Base-by-base conservation (phyloP, 2,113 vertebrate species). In the Camarhynchus parvulus region DNA sequence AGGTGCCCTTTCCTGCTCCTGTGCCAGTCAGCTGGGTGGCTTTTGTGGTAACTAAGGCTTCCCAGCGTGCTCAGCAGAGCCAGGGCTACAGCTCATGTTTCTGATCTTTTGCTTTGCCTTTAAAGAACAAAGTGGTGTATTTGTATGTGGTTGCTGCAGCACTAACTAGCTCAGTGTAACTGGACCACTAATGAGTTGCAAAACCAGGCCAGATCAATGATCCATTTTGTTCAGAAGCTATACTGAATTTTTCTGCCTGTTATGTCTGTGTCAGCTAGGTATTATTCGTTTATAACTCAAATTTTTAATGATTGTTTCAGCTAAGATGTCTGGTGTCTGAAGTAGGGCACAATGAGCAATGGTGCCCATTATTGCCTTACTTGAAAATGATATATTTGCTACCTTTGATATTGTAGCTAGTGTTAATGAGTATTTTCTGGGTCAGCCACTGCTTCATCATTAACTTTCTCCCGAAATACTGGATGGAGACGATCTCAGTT, bases 291-390 rank as follows among this genome's bases (percentile, higher is more conserved):
- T 79, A 75, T 87, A 82, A 87, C 37, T 53, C n/a, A 4, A 23
- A 3, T 41, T 91, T 89, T 91, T 91, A 91, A 89, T 89, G 69
- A 85, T 87, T 84, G 52, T 92, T 92, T 92, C 78, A 82, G 14
- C 50, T 42, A 41, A 67, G 22, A 68, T 89, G 56, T 72, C 30
- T 72, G 27, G 13, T 55, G 17, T 87, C 55, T 89, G 81, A 92
- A 81, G 77, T 15, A 67, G 39, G 39, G 39, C 69, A 59, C 73
- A 72, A 44, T 67, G 61, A 75, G 56, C 74, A 44, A 63, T 7
- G 3, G 39, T 75, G 24, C 46, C 58, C 13, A 31, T 85, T 91
- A 82, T 21, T 73, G 37, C 67, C 25, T 83, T 73, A 70, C 49
- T 78, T 78, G 81, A 82, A 84, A 82, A 75, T 24, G 0, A 55